These are phyloP conservation scores for Trichopoda pennipes DNA, from an alignment of 2,888 invertebrate species.

Conservation along the genomic window DNA sequence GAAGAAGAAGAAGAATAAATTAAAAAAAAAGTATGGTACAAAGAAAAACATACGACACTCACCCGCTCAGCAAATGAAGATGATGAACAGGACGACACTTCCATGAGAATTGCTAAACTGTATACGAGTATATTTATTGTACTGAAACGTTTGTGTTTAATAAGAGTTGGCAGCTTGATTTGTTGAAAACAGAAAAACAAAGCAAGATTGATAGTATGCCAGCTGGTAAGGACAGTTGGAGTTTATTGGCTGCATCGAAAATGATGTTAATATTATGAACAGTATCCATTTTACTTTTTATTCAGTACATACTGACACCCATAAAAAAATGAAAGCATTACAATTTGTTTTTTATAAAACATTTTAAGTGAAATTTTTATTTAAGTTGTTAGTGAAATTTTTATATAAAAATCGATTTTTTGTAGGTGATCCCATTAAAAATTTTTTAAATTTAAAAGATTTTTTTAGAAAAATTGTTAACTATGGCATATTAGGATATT, in stretches of 20 bases:
- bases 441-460: too few relatives aligned
- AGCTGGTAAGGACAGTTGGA: conserved; percentile 65
- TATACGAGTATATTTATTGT: conserved; percentile 51
- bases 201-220: conserved; percentile 66
- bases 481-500: too few relatives aligned
- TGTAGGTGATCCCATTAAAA: too few relatives aligned
- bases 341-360: too few relatives aligned
- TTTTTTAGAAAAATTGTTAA: too few relatives aligned
- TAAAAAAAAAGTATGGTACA: conserved; percentile 42
- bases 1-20: conserved; percentile 38
- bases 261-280: conserved; percentile 12
- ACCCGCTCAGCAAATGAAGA: conserved; percentile 52
- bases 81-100: conserved; percentile 25
- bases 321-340: too few relatives aligned
- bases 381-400: too few relatives aligned
- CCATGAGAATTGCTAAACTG: conserved; percentile 17
- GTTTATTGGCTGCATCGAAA: conserved; percentile 66
- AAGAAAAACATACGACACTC: conserved; percentile 54
- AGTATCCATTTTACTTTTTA: too few relatives aligned
- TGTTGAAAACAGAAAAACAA: conserved; percentile 61
- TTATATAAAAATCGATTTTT: too few relatives aligned
- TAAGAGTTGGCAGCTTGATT: conserved; percentile 68
- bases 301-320: too few relatives aligned
- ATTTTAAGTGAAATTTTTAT: too few relatives aligned
- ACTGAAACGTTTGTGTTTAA: conserved; percentile 63